Conservation (phyloP, 2,888 invertebrate genomes). For the Cerastoderma edule region DNA sequence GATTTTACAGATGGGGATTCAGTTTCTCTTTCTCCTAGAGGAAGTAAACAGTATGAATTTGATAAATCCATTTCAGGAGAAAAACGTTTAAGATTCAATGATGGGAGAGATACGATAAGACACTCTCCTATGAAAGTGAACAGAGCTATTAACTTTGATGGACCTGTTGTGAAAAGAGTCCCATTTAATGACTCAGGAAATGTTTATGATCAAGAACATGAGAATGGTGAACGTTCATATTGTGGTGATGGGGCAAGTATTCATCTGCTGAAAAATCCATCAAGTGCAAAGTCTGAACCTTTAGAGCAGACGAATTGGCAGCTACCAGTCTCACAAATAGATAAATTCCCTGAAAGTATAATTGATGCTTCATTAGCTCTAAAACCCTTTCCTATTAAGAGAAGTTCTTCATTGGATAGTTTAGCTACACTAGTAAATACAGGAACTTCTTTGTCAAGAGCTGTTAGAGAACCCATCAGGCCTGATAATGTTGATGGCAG, state of each 20-base stretch:
- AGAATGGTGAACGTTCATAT: not conserved
- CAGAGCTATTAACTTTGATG: constrained; percentile 48
- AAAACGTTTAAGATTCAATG: constrained; percentile 3
- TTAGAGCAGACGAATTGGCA: not conserved
- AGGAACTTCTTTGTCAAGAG: constrained; percentile 33
- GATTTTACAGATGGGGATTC: constrained; percentile 79
- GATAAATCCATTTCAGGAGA: constrained; percentile 49
- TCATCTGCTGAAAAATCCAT: not conserved
- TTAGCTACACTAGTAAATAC: constrained; percentile 45
- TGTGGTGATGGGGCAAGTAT: not conserved
- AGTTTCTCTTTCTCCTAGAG: constrained; percentile 68
- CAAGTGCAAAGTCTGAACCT: not conserved
- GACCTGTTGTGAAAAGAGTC: constrained; percentile 47
- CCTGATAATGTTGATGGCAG: not conserved
- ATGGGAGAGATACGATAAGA: not conserved
- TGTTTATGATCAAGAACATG: constrained; percentile 65
- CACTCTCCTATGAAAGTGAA: constrained; percentile 24
- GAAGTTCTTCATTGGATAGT: constrained; percentile 52
- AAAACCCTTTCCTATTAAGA: constrained; percentile 49
- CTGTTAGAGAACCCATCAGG: constrained; percentile 14
- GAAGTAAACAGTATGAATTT: constrained; percentile 62
- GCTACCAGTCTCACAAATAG: constrained; percentile 28
- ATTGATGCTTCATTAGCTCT: constrained; percentile 60
- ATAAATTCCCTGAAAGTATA: constrained; percentile 59
- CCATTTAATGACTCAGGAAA: constrained; percentile 72